Evolutionary conservation across 1,140 invertebrate genomes (phyloP), one percentile per base, ranked within the genome.

Genomic region (Penaeus japonicus): DNA sequence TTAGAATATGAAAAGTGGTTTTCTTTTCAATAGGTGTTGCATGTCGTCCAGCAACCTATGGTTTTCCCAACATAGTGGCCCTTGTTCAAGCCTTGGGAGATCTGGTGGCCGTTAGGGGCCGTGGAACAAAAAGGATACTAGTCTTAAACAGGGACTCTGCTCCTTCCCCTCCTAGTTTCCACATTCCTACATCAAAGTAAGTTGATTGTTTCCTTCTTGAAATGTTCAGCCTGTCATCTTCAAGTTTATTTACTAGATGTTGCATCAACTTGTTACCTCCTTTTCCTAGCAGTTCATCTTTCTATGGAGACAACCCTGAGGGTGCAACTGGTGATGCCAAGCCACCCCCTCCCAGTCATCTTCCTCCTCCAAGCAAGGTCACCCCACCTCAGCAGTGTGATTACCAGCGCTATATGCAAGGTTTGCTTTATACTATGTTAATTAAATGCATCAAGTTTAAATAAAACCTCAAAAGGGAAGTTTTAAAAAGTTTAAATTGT

Each of bases 61-160:
- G 95, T 2, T 95, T 93, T 91, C 92, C 94, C 15, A 94, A 93
- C 22, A 81, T 93, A 1, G 87, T 92, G n/a, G 90, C 92, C 35
- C 91, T 96, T 30, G 92, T 96, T 5, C 93, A 94, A 90, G 93
- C 94, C 17, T 92, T 95, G 27, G 93, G 94, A 35, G 94, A 95
- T 89, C 94, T 95, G 22, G 93, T 95, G 17, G 87, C 88, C 15
- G 84, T 94, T 2, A 91, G 91, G 32, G 93, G 93, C 24, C 82
- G 85, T 20, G 89, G 89, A 2, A 91, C 78, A 27, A 90, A 90
- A n/a, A 88, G 87, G 70, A 87, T 90, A 27, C 62, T 90, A 24
- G 81, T 90, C 20, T 84, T 90, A 22, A 85, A 85, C 47, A 55
- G 84, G 22, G 88, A 89, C 17, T 30, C 24, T 57, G 59, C 30